Base-by-base conservation (phyloP, 2,797 vertebrate species). In the Echiichthys vipera region DNA sequence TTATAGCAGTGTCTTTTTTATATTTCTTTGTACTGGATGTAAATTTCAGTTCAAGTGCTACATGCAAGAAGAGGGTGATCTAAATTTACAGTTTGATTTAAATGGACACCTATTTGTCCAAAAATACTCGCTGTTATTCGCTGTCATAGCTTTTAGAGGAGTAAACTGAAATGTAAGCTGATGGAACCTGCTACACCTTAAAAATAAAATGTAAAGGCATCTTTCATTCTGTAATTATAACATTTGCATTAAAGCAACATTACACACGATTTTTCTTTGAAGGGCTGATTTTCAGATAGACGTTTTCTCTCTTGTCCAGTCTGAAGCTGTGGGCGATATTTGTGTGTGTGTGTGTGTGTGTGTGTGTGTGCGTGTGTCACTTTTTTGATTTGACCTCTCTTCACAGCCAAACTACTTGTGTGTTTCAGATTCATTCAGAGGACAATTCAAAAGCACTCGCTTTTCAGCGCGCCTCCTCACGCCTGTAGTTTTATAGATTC, bases 311-410 rank as follows among this genome's bases (percentile, higher is more conserved):
- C 9, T 37, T 65, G 68, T 74, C 66, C 69, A 56, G 59, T 58
- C 11, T 73, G 72, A 24, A 67, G 74, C 64, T 75, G 78, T 65
- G 54, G 22, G 45, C 20, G 72, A 54, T 47, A 25, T 59, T 5
- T 54, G 73, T 86, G 84, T 85, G 78, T 85, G n/a, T n/a, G n/a
- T n/a, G n/a, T n/a, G n/a, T n/a, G n/a, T n/a, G n/a, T n/a, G n/a
- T n/a, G n/a, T n/a, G n/a, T n/a, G n/a, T n/a, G n/a, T n/a, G n/a
- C n/a, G n/a, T 86, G 84, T 85, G 78, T 85, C 83, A 86, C 77
- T 82, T 64, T 81, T 79, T 74, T 75, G 65, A 85, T 84, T 74
- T 90, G 81, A 89, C 84, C 84, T 84, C 69, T 74, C 80, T 62
- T 73, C 71, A 76, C 69, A 74, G 74, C 73, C 76, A 68, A 62